A percentile compares a stretch with the other conserved stretches of the same genome.
phyloP scores from a whole-genome alignment of 2,888 invertebrate genomes.

The Phragmatobia fuliginosa region DNA sequence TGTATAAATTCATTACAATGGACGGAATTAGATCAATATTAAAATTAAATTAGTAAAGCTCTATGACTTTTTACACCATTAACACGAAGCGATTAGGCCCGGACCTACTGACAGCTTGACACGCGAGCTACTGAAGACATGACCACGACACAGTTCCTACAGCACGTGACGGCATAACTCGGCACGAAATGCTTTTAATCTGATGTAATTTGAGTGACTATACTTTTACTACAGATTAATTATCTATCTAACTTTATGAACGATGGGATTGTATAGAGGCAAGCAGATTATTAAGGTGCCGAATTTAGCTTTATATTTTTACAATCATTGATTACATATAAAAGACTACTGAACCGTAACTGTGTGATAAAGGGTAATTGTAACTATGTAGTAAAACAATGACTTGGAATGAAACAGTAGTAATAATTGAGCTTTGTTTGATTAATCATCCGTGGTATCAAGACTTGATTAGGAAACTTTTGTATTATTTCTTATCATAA shows the following conservation, averaged over 20 bases:
- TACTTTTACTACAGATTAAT: neutral
- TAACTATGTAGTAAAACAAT: neutral
- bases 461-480: neutral
- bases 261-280: neutral
- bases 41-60: conserved; percentile 83
- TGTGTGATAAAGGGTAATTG: neutral
- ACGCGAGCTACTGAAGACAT: conserved; percentile 1
- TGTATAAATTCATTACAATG: conserved; percentile 61
- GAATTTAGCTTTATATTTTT: neutral
- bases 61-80: conserved; percentile 81
- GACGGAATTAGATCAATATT: conserved; percentile 71
- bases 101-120: conserved; percentile 19
- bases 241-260: neutral
- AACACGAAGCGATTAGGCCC: conserved; percentile 65
- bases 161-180: neutral
- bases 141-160: neutral
- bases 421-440: neutral
- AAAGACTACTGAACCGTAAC: neutral
- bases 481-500: neutral
- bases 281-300: neutral
- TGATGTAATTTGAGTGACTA: neutral
- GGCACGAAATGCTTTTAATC: neutral
- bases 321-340: neutral
- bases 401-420: neutral
- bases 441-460: neutral